Evolutionary conservation across 2,113 vertebrate species (phyloP), one percentile per base, ranked within the genome.

Genomic region (Leptobrachium leishanense): DNA sequence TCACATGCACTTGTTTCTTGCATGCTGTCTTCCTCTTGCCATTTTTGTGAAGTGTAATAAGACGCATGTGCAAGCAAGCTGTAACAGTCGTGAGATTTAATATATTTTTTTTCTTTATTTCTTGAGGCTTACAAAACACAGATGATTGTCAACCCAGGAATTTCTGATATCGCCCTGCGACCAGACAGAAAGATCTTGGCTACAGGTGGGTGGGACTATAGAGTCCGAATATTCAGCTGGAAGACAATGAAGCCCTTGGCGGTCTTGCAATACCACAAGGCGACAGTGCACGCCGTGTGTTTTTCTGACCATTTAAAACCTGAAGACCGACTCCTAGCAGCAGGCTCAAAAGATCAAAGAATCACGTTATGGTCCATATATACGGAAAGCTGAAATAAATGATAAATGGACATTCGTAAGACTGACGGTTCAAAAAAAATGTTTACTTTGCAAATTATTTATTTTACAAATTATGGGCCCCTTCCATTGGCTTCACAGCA

Each of bases 351-450:
- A 73, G 98, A 99, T 86, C 95, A 95, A 79, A 93, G 95, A 81
- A 94, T 99, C 85, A 98, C 94, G 68, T 13, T 98, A 83, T 99
- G 98, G 98, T 96, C 95, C 0, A 87, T 99, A 82, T 99, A 95
- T 83, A 90, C 87, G 0, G 43, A 91, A 59, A 84, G 79, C 0
- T 93, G 88, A 40, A 91, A 13, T 13, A 5, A 2, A 10, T 13
- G 77, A 4, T 46, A 3, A 62, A 62, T 3, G 57, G 57, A 12
- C 11, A 3, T 62, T 11, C 57, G 3, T 3, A 62, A 62, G 11
- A 62, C 57, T n/a, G n/a, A n/a, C n/a, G n/a, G n/a, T n/a, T n/a
- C n/a, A n/a, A n/a, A n/a, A n/a, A n/a, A n/a, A n/a, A n/a, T n/a
- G n/a, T n/a, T n/a, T n/a, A n/a, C n/a, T n/a, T n/a, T n/a, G n/a